These are phyloP conservation scores for Philotrypesis tridentata DNA, from an alignment of 1,140 invertebrate genomes.

Conservation along the genomic window DNA sequence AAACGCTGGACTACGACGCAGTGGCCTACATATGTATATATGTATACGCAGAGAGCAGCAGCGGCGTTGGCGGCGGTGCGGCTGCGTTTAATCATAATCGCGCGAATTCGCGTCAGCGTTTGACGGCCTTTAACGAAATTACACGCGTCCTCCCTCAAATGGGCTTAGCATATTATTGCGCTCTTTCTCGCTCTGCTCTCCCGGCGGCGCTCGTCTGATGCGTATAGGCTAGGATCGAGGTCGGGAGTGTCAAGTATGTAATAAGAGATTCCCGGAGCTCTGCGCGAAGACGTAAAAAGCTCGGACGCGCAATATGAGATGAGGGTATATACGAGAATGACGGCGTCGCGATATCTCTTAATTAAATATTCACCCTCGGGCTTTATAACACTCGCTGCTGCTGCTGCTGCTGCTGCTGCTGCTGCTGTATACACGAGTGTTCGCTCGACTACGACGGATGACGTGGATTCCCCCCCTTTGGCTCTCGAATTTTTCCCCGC, in stretches of 20 bases:
- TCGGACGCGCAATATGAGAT: slow-evolving; percentile 4
- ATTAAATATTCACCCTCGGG: slow-evolving; percentile 22
- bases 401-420: too few relatives aligned
- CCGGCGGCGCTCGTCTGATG: too few relatives aligned
- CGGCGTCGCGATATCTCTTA: slow-evolving; percentile 7
- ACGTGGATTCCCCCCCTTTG: too few relatives aligned
- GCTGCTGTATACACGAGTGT: too few relatives aligned
- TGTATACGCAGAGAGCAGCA: too few relatives aligned
- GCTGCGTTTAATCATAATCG: slow-evolving; percentile 8
- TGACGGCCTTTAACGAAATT: slow-evolving; percentile 6
- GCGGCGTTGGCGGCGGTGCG: too few relatives aligned
- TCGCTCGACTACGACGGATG: too few relatives aligned
- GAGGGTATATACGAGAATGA: neutral
- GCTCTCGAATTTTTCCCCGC: neutral
- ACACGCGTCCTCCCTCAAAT: slow-evolving; percentile 3
- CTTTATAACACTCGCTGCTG: too few relatives aligned
- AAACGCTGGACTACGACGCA: neutral
- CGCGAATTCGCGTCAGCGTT: neutral
- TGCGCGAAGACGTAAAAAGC: neutral
- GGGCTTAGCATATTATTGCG: neutral
- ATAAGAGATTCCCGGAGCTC: neutral
- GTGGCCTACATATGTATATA: too few relatives aligned
- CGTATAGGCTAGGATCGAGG: neutral
- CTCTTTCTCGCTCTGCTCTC: neutral
- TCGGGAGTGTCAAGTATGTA: slow-evolving; percentile 13